Evolutionary conservation across 2,888 invertebrate species (phyloP).

Genomic region (Calliphora vomitoria): DNA sequence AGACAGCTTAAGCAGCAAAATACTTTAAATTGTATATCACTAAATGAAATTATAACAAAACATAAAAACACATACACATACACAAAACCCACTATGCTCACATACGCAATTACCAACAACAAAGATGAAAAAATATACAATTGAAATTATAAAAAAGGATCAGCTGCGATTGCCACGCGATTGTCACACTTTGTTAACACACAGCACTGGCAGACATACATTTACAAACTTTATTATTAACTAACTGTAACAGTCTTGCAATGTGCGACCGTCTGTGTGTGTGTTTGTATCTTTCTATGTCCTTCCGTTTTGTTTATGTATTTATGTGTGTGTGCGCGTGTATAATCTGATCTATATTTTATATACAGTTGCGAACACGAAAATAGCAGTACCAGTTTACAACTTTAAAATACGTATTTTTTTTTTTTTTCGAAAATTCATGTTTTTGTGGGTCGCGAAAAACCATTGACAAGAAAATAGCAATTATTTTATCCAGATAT

Average conservation of each 20-base stretch:
- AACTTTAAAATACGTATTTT: no score
- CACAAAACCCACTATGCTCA: not conserved
- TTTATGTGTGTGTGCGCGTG: not conserved
- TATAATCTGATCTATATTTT: conserved; percentile 13
- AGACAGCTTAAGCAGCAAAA: conserved; percentile 13
- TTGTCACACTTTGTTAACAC: conserved; percentile 76
- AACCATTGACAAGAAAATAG: no score
- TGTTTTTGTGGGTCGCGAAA: no score
- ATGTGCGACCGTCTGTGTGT: no score
- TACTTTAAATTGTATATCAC: conserved; percentile 38
- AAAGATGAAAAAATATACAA: conserved; percentile 33
- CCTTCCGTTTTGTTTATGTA: not conserved
- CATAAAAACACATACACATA: not conserved
- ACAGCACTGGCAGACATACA: conserved; percentile 3
- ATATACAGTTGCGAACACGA: no score
- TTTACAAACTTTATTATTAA: conserved; percentile 36
- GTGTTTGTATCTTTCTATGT: not conserved
- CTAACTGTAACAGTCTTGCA: conserved; percentile 40
- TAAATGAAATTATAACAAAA: conserved; percentile 47
- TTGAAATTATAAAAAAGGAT: conserved; percentile 58
- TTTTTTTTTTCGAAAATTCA: no score
- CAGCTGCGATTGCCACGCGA: conserved; percentile 77
- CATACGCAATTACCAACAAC: not conserved
- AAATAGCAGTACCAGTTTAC: no score
- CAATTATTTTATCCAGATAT: no score